Evolutionary conservation across 2,113 vertebrate genomes (phyloP).

Genomic region (Scomber colias): DNA sequence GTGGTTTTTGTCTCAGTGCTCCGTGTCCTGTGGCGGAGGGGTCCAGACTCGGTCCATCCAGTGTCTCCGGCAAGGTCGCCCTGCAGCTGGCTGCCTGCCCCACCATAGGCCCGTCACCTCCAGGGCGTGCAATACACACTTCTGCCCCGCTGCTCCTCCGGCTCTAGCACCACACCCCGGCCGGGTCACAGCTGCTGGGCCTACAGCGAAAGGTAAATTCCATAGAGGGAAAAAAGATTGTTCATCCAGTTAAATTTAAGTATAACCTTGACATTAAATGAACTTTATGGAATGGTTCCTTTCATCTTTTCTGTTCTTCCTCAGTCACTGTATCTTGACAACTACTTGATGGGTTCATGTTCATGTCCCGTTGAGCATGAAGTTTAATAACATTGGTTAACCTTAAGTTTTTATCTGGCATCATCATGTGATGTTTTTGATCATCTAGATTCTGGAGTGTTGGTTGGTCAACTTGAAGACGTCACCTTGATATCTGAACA

Average conservation of each 20-base stretch:
- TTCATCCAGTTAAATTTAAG: constrained; percentile 5
- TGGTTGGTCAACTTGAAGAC: background rate
- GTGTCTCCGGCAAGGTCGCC: constrained; percentile 91
- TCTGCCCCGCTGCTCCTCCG: constrained; percentile 86
- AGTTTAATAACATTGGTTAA: no score
- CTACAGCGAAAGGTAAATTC: constrained; percentile 66
- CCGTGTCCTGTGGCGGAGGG: constrained; percentile 95
- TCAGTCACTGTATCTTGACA: no score
- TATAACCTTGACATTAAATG: background rate
- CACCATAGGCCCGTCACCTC: constrained; percentile 91
- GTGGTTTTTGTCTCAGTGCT: constrained; percentile 86
- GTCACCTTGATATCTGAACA: background rate
- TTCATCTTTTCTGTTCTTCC: background rate
- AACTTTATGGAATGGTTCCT: background rate
- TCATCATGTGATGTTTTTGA: no score
- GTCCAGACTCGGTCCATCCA: constrained; percentile 92
- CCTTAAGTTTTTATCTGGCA: no score
- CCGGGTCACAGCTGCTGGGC: constrained; percentile 50
- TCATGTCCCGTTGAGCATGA: no score
- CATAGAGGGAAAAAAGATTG: background rate
- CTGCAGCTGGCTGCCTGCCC: constrained; percentile 86
- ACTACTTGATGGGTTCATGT: no score
- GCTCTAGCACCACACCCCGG: constrained; percentile 36
- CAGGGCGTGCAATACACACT: constrained; percentile 95
- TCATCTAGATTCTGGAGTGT: no score